Evolutionary conservation across 2,113 vertebrate genomes (phyloP).

Genomic region (Rhinolophus ferrumequinum): DNA sequence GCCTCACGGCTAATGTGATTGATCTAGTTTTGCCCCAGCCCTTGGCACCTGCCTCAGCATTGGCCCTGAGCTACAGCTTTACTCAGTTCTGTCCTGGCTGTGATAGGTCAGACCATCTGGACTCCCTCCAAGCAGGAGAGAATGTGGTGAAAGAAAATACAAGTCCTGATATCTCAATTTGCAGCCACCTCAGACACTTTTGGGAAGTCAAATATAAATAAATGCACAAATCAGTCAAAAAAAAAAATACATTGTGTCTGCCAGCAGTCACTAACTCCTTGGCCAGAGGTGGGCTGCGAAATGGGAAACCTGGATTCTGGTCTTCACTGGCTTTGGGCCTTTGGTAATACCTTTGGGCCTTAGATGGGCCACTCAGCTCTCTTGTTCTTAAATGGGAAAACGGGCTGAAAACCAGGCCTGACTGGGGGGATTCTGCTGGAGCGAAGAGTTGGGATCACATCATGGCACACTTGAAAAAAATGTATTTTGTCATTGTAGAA

Average conservation of each 20-base stretch:
- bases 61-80: neutral
- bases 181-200: neutral
- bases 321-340: neutral
- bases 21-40: neutral
- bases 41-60: neutral
- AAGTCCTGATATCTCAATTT: neutral
- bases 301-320: neutral
- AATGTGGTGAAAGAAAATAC: neutral
- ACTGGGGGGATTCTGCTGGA: neutral
- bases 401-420: neutral
- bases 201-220: neutral
- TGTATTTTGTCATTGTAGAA: neutral
- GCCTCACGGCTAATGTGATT: neutral
- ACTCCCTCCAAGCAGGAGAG: neutral
- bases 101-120: neutral
- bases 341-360: neutral
- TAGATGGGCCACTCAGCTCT: neutral
- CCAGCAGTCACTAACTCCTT: neutral
- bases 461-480: neutral
- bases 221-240: neutral
- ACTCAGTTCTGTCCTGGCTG: neutral
- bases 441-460: neutral
- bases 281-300: neutral
- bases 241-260: neutral
- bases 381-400: neutral